Evolutionary conservation across 2,888 invertebrate genomes (phyloP), one percentile per base, ranked within the genome.

Genomic region (Perithous albicinctus): DNA sequence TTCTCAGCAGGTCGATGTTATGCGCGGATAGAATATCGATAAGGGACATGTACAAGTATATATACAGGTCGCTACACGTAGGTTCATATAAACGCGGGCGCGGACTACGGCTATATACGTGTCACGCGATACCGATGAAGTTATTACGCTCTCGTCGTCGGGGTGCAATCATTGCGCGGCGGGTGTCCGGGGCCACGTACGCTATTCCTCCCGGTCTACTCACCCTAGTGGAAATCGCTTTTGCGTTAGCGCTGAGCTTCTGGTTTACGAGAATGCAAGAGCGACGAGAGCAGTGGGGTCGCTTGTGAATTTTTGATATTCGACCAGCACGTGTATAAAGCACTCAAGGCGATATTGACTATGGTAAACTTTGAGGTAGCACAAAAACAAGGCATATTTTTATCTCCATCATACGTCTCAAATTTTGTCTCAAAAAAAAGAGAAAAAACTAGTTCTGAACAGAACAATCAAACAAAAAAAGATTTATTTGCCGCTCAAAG

Each of bases 261-360:
- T 63, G 73, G 73, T 83, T 83, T 80, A 80, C 77, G 74, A 66
- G 69, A 74, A 48, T 15, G 20, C 41, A 51, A 72, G 54, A 43
- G 67, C 7, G 48, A 46, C 56, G 35, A 46, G 23, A 41, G 51
- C 54, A 72, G 23, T 18, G 29, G 51, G 77, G 73, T 82, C 77
- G 82, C 66, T 74, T 80, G 72, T 80, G 66, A 54, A 78, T 84
- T 82, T 84, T 84, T 78, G 41, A 78, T 84, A 79, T 80, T 74
- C 59, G 69, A 77, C 73, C 38, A 64, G 56, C 67, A 67, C 69
- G 81, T 75, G 67, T n/a, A n/a, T n/a, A 23, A 63, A 51, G 51
- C 20, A 23, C 12, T 51, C 51, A 12, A 29, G 20, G 15, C 35
- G 20, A 12, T 12, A 48, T 67, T 2, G 29, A 20, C n/a, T 29